Evolutionary conservation across 2,888 invertebrate species (phyloP), one percentile per base, ranked within the genome.

Genomic region (Onchidella celtica): DNA sequence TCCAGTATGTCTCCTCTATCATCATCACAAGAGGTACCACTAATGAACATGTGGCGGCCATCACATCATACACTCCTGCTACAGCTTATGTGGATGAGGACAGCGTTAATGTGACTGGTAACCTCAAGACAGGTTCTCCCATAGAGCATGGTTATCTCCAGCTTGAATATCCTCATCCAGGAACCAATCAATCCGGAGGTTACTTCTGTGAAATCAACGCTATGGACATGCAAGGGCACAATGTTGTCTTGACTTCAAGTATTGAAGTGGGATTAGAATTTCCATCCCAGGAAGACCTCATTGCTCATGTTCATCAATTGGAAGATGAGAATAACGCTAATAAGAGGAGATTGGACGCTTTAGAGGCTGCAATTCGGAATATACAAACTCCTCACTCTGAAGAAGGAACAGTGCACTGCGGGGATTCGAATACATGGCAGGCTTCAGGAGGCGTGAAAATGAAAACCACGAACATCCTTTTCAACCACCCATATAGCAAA

Each of bases 341-440:
- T 9, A 9, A 36, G 68, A 3, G 36, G 21, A 27, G 68, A 32
- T 38, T 68, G 34, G 3, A 68, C 3, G 32, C 68, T 4, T 21
- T 68, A 34, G 68, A 68, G 68, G 36, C 14, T 14, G 36, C 21
- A 3, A 9, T 34, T 14, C 14, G 14, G 14, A 27, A n/a, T 11
- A 21, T 68, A 9, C 32, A 68, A 38, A 9, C 68, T 6, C 68
- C 68, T 6, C 68, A 68, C 38, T 29, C 68, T n/a, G 68, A 68
- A 34, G 68, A 68, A 34, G 68, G 68, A 2, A 38, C 34, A 38
- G 68, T 68, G 34, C 32, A 34, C 32, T 68, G 68, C 24, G 68
- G 21, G 68, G 24, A 24, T 34, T 68, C 68, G 2, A 4, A 14
- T n/a, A 36, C 6, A 27, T 68, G 68, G 68, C 36, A 24, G 36